Conservation (phyloP, 2,888 invertebrate species). For the Myopa tessellatipennis region DNA sequence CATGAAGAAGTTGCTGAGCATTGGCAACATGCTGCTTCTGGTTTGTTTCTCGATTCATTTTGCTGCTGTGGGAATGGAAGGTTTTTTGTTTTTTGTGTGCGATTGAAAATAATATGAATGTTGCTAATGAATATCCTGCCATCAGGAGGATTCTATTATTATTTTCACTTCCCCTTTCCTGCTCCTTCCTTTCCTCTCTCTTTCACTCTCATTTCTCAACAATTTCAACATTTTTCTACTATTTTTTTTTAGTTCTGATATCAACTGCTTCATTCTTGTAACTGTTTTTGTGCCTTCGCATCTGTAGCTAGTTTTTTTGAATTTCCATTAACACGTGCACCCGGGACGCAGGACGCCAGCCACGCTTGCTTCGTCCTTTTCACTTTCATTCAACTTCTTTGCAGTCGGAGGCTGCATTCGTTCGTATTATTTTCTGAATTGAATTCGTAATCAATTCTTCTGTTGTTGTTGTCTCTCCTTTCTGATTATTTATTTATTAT, state of each 20-base stretch:
- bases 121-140: not conserved
- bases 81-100: not conserved
- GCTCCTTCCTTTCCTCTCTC: not conserved
- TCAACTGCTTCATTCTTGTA: not conserved
- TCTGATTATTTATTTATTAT: slow-evolving; percentile 42
- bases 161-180: too few relatives aligned
- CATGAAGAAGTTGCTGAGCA: not conserved
- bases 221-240: slow-evolving; percentile 3
- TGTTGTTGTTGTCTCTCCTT: slow-evolving; percentile 3
- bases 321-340: slow-evolving; percentile 51
- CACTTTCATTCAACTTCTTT: not conserved
- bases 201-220: not conserved
- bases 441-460: not conserved
- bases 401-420: not conserved
- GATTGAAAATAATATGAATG: too few relatives aligned
- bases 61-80: not conserved
- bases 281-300: slow-evolving; percentile 21
- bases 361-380: slow-evolving; percentile 18
- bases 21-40: slow-evolving; percentile 15
- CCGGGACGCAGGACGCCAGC: slow-evolving; percentile 23
- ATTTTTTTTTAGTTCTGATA: not conserved
- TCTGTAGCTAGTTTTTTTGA: slow-evolving; percentile 40
- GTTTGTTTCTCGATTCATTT: slow-evolving; percentile 20
- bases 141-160: too few relatives aligned
- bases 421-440: not conserved